These are phyloP conservation scores for Pipistrellus kuhlii DNA, from an alignment of 2,797 vertebrate species.

Conservation along the genomic window DNA sequence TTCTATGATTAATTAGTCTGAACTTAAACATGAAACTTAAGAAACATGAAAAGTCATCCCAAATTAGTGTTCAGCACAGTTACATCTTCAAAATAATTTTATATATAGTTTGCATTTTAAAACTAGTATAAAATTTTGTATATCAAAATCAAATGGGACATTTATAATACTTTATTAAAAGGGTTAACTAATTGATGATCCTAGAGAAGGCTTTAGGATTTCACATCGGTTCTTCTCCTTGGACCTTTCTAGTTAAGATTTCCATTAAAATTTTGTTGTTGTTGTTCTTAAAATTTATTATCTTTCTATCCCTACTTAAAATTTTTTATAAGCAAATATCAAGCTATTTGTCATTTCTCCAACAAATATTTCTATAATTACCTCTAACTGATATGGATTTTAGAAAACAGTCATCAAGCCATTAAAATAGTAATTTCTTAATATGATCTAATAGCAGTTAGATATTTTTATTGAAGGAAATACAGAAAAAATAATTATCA, in stretches of 20 bases:
- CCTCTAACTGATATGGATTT: background rate
- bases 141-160: conserved; percentile 26
- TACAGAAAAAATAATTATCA: conserved; percentile 8
- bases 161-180: background rate
- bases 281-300: background rate
- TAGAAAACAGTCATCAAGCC: background rate
- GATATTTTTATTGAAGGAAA: background rate
- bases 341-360: background rate
- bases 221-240: background rate
- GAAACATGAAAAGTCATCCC: conserved; percentile 7
- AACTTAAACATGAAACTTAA: conserved; percentile 47
- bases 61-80: conserved; percentile 4
- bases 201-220: background rate
- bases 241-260: background rate
- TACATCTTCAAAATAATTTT: conserved; percentile 19
- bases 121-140: background rate
- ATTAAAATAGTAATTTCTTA: conserved; percentile 42
- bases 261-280: background rate
- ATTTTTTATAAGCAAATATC: background rate
- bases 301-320: background rate
- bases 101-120: background rate
- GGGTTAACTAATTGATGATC: background rate
- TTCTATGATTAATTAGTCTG: background rate
- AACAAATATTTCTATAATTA: conserved; percentile 17
- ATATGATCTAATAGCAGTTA: background rate